These are phyloP conservation scores for Boulengeromyrus knoepffleri DNA, from an alignment of 2,113 vertebrate species.

Conservation along the genomic window DNA sequence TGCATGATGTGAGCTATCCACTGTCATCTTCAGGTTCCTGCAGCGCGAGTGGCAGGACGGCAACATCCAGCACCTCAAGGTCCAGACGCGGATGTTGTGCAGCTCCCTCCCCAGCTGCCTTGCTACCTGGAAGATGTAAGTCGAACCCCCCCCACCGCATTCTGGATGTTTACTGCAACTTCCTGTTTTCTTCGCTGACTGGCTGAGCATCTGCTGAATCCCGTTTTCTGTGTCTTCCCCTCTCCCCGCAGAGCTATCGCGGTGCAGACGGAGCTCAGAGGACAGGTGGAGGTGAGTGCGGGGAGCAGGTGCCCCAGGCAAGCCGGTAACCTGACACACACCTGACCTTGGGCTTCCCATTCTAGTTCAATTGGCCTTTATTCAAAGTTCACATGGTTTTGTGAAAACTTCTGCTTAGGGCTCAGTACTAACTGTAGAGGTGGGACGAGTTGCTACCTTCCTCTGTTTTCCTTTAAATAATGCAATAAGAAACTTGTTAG, in stretches of 20 bases:
- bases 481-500: not conserved
- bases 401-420: constrained; percentile 7
- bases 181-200: not conserved
- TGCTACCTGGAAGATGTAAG: constrained; percentile 96
- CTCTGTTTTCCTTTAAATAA: not conserved
- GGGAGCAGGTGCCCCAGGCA: not conserved
- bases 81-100: constrained; percentile 87
- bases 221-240: not conserved
- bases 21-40: constrained; percentile 74
- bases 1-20: constrained; percentile 25
- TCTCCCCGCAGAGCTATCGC: constrained; percentile 80
- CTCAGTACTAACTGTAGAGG: not conserved
- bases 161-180: not conserved
- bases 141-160: not conserved
- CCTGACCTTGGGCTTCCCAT: not conserved
- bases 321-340: not conserved
- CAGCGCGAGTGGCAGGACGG: constrained; percentile 80
- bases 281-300: constrained; percentile 81
- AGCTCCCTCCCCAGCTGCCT: constrained; percentile 79
- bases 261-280: constrained; percentile 78
- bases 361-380: not conserved
- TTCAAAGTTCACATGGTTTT: not conserved
- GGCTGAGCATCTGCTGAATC: constrained; percentile 15
- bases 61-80: constrained; percentile 83
- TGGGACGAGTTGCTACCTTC: not conserved